Evolutionary conservation across 2,113 vertebrate species (phyloP), one percentile per base, ranked within the genome.

Genomic region (Rhizomys pruinosus): DNA sequence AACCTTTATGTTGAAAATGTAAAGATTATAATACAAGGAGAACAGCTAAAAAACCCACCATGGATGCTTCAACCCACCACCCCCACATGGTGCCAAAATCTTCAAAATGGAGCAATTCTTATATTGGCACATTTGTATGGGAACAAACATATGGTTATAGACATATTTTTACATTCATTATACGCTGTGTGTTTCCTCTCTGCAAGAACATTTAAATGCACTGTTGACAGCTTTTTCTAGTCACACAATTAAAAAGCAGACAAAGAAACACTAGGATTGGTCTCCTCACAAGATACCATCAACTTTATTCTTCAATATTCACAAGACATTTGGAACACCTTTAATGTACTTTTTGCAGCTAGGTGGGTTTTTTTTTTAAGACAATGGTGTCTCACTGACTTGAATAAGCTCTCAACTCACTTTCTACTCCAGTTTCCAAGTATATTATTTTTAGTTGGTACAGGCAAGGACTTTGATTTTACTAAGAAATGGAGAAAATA

Each of bases 111-210:
- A 96, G 92, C 77, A 86, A 86, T 96, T 95, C 85, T 84, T 89
- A 78, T 52, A 92, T 34, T 80, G 90, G 84, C 92, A 92, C 66
- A 22, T 85, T 96, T 81, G 74, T 73, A 69, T 94, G 84, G 42
- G 82, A 95, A 94, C 85, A 95, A 97, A 68, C 93, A 94, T 94
- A 97, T 93, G 88, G 90, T 96, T 96, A 86, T 82, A 79, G 87
- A 82, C 88, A 96, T 95, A 92, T 93, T 97, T 77, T 86, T 93
- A 92, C 89, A 81, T 96, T 95, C 79, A 94, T 87, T 96, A 86
- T 96, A 71, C 87, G 89, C 87, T 95, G 86, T 57, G 87, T 84
- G 95, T 94, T 96, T 93, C 87, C 78, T 95, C 93, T 88, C 94
- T 63, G 71, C 55, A 90, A 85, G 87, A 90, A 87, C 80, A 57